Percentiles rank a stretch among this genome's conserved stretches.
These are phyloP conservation scores for Achroia grisella DNA, from an alignment of 1,140 invertebrate genomes.

Conservation along the genomic window DNA sequence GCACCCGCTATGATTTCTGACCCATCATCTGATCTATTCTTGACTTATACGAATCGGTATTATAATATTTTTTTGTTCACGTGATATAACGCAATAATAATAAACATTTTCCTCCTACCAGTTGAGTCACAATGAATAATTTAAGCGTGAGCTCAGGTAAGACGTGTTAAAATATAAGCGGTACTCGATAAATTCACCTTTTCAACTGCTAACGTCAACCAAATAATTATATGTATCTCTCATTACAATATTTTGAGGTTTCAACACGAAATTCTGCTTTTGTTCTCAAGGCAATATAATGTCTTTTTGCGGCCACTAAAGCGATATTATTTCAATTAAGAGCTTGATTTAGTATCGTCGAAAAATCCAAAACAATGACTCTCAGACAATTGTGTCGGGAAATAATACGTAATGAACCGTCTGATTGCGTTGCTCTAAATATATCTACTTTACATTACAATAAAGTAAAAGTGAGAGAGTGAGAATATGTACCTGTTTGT, in stretches of 20 bases:
- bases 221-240: conserved; percentile 33
- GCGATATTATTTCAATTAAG: conserved; percentile 64
- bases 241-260: conserved; percentile 52
- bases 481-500: conserved; percentile 19
- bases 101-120: too few species aligned
- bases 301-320: conserved; percentile 56
- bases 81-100: too few species aligned
- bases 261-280: conserved; percentile 57
- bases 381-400: conserved; percentile 43
- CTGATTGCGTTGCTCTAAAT: conserved; percentile 37
- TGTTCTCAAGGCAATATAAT: conserved; percentile 48
- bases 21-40: conserved; percentile 14
- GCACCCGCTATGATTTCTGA: conserved; percentile 36
- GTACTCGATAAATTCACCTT: conserved; percentile 20
- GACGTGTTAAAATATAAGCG: conserved; percentile 14
- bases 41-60: neutral
- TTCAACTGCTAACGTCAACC: conserved; percentile 27
- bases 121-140: neutral
- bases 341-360: conserved; percentile 44
- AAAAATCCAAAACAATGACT: conserved; percentile 61
- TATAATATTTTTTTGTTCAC: neutral
- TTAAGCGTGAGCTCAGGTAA: conserved; percentile 16
- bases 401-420: conserved; percentile 52
- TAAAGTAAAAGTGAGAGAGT: conserved; percentile 20
- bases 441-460: conserved; percentile 22